phyloP scores from a whole-genome alignment of 2,113 vertebrate species.

The Trachemys scripta region DNA sequence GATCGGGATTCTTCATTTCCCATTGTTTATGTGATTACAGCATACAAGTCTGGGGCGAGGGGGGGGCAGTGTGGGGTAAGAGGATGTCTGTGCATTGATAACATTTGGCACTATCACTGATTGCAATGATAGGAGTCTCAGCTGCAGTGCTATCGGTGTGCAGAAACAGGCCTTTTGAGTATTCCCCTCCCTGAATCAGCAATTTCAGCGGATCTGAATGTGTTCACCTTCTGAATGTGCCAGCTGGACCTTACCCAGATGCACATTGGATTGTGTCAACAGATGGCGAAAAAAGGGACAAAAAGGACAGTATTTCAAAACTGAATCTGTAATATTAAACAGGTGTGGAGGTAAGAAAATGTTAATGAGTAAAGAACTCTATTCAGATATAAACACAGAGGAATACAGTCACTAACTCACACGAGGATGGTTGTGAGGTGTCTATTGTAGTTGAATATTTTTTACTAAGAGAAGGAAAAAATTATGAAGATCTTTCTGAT shows the following conservation, averaged over 20 bases:
- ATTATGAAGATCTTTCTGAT: accelerated
- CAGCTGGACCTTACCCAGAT: constrained; percentile 70
- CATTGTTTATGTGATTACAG: constrained; percentile 81
- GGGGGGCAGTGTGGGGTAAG: constrained; percentile 16
- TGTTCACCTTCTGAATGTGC: constrained; percentile 50
- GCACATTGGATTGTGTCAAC: constrained; percentile 68
- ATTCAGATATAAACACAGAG: not conserved
- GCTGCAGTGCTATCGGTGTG: constrained; percentile 28
- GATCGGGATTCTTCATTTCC: constrained; percentile 80
- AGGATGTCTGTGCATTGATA: constrained; percentile 68
- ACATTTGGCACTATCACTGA: constrained; percentile 55
- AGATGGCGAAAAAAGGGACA: constrained; percentile 73
- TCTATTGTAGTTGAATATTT: accelerated
- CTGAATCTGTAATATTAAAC: constrained; percentile 66
- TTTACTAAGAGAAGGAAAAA: not conserved
- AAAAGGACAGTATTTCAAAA: constrained; percentile 60
- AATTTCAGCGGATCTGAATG: constrained; percentile 39
- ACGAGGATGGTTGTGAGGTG: not conserved
- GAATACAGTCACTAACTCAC: accelerated
- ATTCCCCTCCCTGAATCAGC: constrained; percentile 40
- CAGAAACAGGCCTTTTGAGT: not conserved
- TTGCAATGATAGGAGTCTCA: constrained; percentile 37
- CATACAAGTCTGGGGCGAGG: constrained; percentile 49
- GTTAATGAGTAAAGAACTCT: not conserved
- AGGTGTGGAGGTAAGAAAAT: constrained; percentile 64